These are phyloP conservation scores for Anguilla pacifica DNA, from an alignment of 2,797 vertebrate species.

Conservation along the genomic window DNA sequence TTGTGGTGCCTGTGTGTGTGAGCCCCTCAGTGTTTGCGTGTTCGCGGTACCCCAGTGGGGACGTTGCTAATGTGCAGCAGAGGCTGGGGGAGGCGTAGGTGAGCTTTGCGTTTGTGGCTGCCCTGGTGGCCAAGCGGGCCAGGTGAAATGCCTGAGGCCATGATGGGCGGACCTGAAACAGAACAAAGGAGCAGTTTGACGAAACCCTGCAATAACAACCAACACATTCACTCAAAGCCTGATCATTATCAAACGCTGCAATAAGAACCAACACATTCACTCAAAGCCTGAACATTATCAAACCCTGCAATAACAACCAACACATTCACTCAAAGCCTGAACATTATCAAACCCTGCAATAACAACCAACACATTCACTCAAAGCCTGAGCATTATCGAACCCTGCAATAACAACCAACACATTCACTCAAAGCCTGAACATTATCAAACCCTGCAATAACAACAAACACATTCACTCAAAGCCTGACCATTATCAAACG, in stretches of 20 bases:
- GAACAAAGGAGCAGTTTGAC: neutral
- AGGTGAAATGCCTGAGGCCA: conserved; percentile 54
- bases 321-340: neutral
- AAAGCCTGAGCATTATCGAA: neutral
- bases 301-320: neutral
- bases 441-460: neutral
- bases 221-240: too few species aligned
- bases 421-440: neutral
- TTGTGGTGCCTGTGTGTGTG: too few species aligned
- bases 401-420: neutral
- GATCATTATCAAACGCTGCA: too few species aligned
- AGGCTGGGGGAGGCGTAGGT: conserved; percentile 66
- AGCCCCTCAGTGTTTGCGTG: conserved; percentile 30
- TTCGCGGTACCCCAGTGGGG: conserved; percentile 62
- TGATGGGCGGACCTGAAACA: conserved; percentile 50
- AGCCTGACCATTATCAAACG: neutral
- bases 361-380: neutral
- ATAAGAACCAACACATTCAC: neutral
- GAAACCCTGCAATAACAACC: neutral
- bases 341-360: neutral
- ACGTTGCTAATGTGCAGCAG: conserved; percentile 69
- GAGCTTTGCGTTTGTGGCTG: conserved; percentile 66
- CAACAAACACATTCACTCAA: too few species aligned
- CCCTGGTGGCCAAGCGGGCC: conserved; percentile 52
- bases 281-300: neutral